Conservation (phyloP, 2,797 vertebrate genomes). For the Iguana delicatissima region DNA sequence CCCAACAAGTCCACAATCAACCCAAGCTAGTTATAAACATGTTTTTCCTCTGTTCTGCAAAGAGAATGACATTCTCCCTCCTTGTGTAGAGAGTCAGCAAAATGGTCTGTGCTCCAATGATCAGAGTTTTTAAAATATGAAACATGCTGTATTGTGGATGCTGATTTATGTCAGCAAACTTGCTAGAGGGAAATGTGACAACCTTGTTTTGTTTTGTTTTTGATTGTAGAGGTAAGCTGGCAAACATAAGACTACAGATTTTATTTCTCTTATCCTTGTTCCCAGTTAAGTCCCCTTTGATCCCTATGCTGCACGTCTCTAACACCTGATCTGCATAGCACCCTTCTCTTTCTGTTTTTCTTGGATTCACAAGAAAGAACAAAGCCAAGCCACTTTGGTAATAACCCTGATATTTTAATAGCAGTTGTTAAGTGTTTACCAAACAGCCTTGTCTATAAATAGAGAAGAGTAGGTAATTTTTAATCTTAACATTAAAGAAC, state of each 20-base stretch:
- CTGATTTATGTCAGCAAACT: constrained; percentile 36
- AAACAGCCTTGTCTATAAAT: constrained; percentile 43
- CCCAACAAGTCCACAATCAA: background rate
- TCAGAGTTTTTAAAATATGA: constrained; percentile 22
- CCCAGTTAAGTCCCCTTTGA: constrained; percentile 18
- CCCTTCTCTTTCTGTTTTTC: constrained; percentile 34
- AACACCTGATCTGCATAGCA: constrained; percentile 36
- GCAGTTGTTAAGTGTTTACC: constrained; percentile 45
- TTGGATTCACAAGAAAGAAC: constrained; percentile 54
- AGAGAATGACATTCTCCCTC: background rate
- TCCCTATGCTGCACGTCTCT: constrained; percentile 36
- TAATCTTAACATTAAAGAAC: constrained; percentile 54
- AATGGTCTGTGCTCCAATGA: background rate
- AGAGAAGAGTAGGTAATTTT: constrained; percentile 34
- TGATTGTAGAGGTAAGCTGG: constrained; percentile 37
- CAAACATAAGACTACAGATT: background rate
- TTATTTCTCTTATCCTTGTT: constrained; percentile 40
- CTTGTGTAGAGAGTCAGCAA: background rate
- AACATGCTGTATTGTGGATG: constrained; percentile 35
- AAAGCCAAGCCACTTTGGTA: constrained; percentile 47
- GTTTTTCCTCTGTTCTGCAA: constrained; percentile 16
- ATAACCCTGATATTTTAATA: constrained; percentile 51
- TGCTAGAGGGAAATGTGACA: constrained; percentile 20
- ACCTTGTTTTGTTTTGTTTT: background rate
- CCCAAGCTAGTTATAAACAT: background rate